Conservation (phyloP, 2,797 vertebrate genomes). For the Chiloscyllium punctatum region DNA sequence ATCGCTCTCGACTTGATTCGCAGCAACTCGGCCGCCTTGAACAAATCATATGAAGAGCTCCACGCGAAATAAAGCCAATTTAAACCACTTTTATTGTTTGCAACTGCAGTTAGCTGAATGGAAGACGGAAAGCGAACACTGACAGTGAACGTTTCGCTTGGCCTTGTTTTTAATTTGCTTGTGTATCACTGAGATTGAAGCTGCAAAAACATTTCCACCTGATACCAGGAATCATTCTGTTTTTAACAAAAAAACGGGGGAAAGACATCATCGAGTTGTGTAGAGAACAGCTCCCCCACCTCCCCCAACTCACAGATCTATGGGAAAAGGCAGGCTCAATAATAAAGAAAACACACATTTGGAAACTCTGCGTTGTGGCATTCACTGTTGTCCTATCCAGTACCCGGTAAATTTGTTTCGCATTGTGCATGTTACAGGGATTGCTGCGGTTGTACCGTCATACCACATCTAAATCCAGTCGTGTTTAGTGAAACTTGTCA, state of each 20-base stretch:
- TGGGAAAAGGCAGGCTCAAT: background rate
- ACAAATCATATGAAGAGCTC: background rate
- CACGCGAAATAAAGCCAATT: background rate
- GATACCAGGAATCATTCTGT: background rate
- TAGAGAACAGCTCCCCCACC: background rate
- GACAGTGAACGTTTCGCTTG: background rate
- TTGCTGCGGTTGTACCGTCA: background rate
- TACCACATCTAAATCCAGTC: background rate
- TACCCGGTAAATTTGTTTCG: background rate
- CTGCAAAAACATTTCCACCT: background rate
- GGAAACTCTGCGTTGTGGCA: background rate
- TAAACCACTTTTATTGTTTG: background rate
- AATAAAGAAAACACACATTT: background rate
- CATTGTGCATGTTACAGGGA: background rate
- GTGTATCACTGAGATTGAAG: background rate
- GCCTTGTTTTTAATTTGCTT: background rate
- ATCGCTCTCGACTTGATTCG: background rate
- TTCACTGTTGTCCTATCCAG: background rate
- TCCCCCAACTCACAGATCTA: background rate
- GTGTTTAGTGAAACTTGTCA: conserved; percentile 10
- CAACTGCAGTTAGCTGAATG: background rate
- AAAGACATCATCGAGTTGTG: background rate
- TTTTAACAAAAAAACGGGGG: background rate
- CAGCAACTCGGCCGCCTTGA: background rate
- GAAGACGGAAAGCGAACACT: background rate